These are phyloP conservation scores for Tachina lurida DNA, from an alignment of 2,888 invertebrate genomes.

Conservation along the genomic window DNA sequence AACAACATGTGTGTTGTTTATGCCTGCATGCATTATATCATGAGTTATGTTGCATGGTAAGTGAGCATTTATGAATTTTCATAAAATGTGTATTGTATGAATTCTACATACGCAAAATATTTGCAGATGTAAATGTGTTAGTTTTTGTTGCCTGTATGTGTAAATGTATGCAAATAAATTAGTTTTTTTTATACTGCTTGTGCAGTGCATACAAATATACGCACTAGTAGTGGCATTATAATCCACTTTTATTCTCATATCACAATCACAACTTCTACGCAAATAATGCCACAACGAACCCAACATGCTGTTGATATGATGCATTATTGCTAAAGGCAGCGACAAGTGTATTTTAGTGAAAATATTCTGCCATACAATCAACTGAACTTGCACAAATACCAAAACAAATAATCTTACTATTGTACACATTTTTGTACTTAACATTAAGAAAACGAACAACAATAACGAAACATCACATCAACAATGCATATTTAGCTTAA, in stretches of 20 bases:
- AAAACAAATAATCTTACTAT: not conserved
- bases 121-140: constrained; percentile 1
- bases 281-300: constrained; percentile 71
- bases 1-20: constrained; percentile 17
- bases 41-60: constrained; percentile 63
- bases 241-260: constrained; percentile 79
- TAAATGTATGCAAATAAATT: constrained; percentile 10
- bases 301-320: constrained; percentile 58
- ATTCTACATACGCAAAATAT: constrained; percentile 22
- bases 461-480: constrained; percentile 59
- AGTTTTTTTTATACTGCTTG: constrained; percentile 7
- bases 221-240: constrained; percentile 72
- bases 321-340: constrained; percentile 57
- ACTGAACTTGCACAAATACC: constrained; percentile 1
- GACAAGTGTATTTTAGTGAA: constrained; percentile 65
- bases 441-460: constrained; percentile 56
- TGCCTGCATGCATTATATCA: constrained; percentile 26
- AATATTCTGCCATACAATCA: constrained; percentile 30
- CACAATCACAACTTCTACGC: constrained; percentile 74
- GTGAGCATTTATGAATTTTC: constrained; percentile 62
- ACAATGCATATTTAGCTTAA: constrained; percentile 29
- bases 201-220: not conserved
- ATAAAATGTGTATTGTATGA: constrained; percentile 47
- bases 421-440: constrained; percentile 9
- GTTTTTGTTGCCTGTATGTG: constrained; percentile 4